These are phyloP conservation scores for Taphrorychus bicolor DNA, from an alignment of 2,888 invertebrate genomes.

Conservation along the genomic window DNA sequence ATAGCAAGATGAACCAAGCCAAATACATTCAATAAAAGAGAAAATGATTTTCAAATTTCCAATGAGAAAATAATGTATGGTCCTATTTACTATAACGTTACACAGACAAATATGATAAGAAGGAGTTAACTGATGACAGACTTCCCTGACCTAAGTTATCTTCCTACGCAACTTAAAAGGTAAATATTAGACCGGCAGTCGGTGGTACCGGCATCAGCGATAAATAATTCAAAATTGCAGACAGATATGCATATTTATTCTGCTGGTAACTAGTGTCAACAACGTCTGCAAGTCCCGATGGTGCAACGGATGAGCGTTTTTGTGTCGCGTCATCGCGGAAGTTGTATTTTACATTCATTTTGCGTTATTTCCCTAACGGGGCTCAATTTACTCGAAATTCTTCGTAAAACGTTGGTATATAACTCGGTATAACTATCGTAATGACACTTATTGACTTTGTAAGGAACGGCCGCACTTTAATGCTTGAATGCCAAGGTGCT, in stretches of 20 bases:
- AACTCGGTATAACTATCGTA: not conserved
- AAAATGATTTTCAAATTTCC: too few relatives aligned
- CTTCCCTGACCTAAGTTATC: too few relatives aligned
- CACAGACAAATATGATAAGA: too few relatives aligned
- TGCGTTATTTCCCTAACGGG: not conserved
- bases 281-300: slow-evolving; percentile 6
- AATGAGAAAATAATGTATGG: too few relatives aligned
- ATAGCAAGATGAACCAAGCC: too few relatives aligned
- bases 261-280: slow-evolving; percentile 9
- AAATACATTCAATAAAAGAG: too few relatives aligned
- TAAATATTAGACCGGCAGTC: not conserved
- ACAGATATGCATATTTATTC: slow-evolving; percentile 17
- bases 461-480: not conserved
- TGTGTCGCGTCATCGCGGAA: slow-evolving; percentile 20
- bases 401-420: not conserved
- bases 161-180: not conserved
- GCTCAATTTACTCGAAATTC: not conserved
- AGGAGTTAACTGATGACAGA: too few relatives aligned
- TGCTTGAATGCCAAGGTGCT: too few relatives aligned
- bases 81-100: too few relatives aligned
- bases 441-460: not conserved
- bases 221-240: slow-evolving; percentile 29
- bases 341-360: slow-evolving; percentile 17
- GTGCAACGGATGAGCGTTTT: slow-evolving; percentile 15
- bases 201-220: not conserved